Base-by-base conservation (phyloP, 2,888 invertebrate species). In the Mechanitis mazaeus region DNA sequence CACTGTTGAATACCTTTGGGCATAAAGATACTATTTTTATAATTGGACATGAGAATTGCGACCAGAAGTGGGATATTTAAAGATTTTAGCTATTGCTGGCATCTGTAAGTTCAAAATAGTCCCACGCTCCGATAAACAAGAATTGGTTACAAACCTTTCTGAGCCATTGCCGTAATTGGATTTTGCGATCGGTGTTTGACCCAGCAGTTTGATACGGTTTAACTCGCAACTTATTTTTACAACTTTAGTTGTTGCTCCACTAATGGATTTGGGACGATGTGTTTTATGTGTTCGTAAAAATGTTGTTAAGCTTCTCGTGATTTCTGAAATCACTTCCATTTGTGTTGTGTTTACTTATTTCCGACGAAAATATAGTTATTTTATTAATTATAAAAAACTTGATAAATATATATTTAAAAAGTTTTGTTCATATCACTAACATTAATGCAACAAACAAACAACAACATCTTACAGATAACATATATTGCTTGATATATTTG, bases 141-240 rank as follows among this genome's bases (percentile, higher is more conserved):
- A 50, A 50, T 11, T 50, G 50, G 50, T 62, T 56, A 31, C 55
- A 50, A 28, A 56, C 59, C 57, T 63, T 54, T 45, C 59, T 20
- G 33, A 47, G 57, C 53, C 58, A 60, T 65, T 64, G 56, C 55
- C 33, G 61, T 67, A 65, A 67, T 67, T 64, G 65, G 65, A 62
- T 67, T 60, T 61, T 47, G 53, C 55, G 56, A 61, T 54, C 59
- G 59, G 47, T 50, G 38, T 45, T 53, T 62, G 60, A 60, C 56
- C 60, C 56, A 46, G 53, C 55, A 57, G 62, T 33, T 50, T 59
- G 45, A 45, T 35, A 45, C 38, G 46, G 61, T 58, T 60, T 59
- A 20, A 31, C 35, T 47, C n/a, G 2, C 28, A 50, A 9, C 58
- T 56, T 65, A 47, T 58, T 58, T 58, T 50, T 50, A 50, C 50